Evolutionary conservation across 2,113 vertebrate species (phyloP).

Genomic region (Lota lota): DNA sequence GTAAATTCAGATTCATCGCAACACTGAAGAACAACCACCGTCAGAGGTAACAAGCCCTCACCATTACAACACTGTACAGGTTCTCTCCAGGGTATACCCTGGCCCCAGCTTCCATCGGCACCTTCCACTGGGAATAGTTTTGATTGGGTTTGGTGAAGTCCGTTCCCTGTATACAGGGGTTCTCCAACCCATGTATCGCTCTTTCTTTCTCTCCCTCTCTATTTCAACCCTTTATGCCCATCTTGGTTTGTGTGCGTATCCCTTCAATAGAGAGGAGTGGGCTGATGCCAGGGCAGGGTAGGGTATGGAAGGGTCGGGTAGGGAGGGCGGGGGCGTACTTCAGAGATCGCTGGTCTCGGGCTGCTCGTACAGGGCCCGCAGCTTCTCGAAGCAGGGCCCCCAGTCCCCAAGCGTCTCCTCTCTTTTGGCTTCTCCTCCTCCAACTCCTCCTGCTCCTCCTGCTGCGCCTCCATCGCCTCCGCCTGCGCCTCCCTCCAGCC

Average conservation of each 20-base stretch:
- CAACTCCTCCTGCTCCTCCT: constrained; percentile 44
- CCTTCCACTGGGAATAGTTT: too few species aligned
- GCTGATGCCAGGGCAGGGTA: neutral
- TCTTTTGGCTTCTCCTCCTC: constrained; percentile 24
- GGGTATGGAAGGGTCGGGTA: neutral
- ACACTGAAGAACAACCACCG: too few species aligned
- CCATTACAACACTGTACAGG: too few species aligned
- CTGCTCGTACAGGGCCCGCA: constrained; percentile 77
- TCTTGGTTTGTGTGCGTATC: neutral
- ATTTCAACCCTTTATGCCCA: neutral
- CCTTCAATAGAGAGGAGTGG: neutral
- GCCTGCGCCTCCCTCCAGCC: constrained; percentile 57
- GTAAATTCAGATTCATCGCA: too few species aligned
- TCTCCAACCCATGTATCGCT: neutral
- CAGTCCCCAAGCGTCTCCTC: constrained; percentile 76
- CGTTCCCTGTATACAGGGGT: neutral
- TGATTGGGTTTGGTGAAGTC: too few species aligned
- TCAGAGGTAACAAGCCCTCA: too few species aligned
- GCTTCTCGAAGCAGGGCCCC: constrained; percentile 83
- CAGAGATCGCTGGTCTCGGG: constrained; percentile 73
- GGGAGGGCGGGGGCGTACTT: constrained; percentile 25
- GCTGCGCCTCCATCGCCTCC: constrained; percentile 40
- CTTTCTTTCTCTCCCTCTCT: constrained; percentile 2
- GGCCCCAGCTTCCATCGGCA: too few species aligned
- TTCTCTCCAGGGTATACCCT: too few species aligned